phyloP scores from a whole-genome alignment of 2,113 vertebrate species.

The Sinocyclocheilus anshuiensis region DNA sequence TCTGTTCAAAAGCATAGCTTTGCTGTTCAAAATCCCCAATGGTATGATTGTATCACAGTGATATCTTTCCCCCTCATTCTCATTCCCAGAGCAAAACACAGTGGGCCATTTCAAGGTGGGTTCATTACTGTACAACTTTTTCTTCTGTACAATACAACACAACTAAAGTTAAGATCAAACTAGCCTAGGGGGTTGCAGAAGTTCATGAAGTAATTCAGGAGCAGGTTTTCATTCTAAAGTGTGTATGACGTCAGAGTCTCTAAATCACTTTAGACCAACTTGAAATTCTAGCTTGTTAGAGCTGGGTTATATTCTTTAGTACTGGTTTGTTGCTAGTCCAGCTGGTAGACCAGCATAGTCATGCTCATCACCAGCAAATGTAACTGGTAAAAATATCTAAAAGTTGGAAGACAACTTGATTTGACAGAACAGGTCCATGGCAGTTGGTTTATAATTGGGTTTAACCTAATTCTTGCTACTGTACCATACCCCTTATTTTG shows the following conservation, averaged over 20 bases:
- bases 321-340: background rate
- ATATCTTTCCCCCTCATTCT: background rate
- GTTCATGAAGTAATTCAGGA: background rate
- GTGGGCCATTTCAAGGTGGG: background rate
- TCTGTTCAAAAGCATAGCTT: background rate
- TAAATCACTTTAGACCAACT: background rate
- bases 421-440: background rate
- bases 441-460: background rate
- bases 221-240: background rate
- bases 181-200: background rate
- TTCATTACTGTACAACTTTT: background rate
- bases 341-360: background rate
- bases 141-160: slow-evolving; percentile 5
- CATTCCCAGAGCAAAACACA: slow-evolving; percentile 30
- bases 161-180: background rate
- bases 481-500: background rate
- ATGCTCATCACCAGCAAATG: background rate
- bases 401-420: background rate
- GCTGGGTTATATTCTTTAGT: background rate
- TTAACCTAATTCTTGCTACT: background rate
- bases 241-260: background rate
- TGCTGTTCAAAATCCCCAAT: slow-evolving; percentile 21
- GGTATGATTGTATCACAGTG: slow-evolving; percentile 17
- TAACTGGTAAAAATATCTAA: background rate
- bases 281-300: background rate